A percentile compares a stretch with the other conserved stretches of the same genome.
phyloP scores from a whole-genome alignment of 2,113 vertebrate species.

The Lophius piscatorius region DNA sequence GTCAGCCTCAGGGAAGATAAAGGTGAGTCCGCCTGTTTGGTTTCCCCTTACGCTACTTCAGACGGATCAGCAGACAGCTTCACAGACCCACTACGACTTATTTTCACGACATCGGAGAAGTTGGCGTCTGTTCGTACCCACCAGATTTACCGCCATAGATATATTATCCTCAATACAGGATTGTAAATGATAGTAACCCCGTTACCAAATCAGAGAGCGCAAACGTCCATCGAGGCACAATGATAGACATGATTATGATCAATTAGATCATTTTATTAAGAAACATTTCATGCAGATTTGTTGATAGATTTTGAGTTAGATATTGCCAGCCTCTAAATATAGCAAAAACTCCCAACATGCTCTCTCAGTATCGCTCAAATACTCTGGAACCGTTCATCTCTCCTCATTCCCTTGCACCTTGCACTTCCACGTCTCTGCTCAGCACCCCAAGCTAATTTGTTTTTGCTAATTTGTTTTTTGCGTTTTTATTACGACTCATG shows the following conservation, averaged over 20 bases:
- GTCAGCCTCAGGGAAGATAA: conserved; percentile 76
- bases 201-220: neutral
- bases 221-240: neutral
- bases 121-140: neutral
- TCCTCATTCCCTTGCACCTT: too few species aligned
- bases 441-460: too few species aligned
- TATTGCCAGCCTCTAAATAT: too few species aligned
- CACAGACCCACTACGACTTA: conserved; percentile 8
- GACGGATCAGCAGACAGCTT: conserved; percentile 15
- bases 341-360: too few species aligned
- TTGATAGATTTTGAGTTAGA: too few species aligned
- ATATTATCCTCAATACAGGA: neutral
- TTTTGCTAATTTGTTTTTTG: too few species aligned
- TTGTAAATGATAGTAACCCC: neutral
- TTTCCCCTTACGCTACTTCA: conserved; percentile 38
- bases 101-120: conserved; percentile 3
- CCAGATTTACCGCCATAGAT: neutral
- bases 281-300: too few species aligned
- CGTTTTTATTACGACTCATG: too few species aligned
- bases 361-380: too few species aligned
- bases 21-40: conserved; percentile 67
- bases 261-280: too few species aligned
- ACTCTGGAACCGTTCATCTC: too few species aligned
- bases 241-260: neutral
- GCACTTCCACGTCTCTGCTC: too few species aligned